Evolutionary conservation across 2,888 invertebrate species (phyloP), one percentile per base, ranked within the genome.

Genomic region (Congeria kusceri): DNA sequence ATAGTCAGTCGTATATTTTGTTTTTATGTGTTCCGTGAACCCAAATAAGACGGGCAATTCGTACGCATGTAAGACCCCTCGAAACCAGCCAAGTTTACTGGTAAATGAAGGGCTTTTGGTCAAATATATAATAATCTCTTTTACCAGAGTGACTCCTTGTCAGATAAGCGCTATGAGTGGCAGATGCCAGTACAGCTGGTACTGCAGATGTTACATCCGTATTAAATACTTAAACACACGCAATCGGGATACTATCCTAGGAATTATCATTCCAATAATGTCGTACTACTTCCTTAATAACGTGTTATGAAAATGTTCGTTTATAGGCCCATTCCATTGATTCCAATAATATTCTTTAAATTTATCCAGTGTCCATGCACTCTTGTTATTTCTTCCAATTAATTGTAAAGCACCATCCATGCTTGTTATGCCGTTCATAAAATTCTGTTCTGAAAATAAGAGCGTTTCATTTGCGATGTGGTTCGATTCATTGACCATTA

Each of bases 1-100:
- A 32, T 32, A 32, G 32, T 4, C 5, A 32, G 5, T 32, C 32
- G 32, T 32, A 9, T 32, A 32, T 32, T 32, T 32, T 4, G 9
- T 9, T 27, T 68, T 58, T 28, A 81, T 47, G 3, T 71, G 46
- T 7, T 75, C 58, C 3, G 71, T 68, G 7, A 82, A 63, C 18
- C 92, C 92, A 70, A 92, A 91, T 9, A 91, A 84, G 64, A 87
- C 89, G 28, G 91, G 88, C 9, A 32, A 32, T 9, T 32, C 32
- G 32, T 32, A 32, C 9, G 32, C 9, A 32, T 32, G 32, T 9
- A 9, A 9, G 5, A 32, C 32, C 5, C 32, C 32, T 68, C 5
- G 32, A 32, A 39, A 39, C 39, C 39, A 39, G 39, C 39, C 15
- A 39, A 39, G 39, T 1, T 39, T 39, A 9, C 39, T 39, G 1